Evolutionary conservation across 2,797 vertebrate species (phyloP), one percentile per base, ranked within the genome.

Genomic region (Danio tinwini): DNA sequence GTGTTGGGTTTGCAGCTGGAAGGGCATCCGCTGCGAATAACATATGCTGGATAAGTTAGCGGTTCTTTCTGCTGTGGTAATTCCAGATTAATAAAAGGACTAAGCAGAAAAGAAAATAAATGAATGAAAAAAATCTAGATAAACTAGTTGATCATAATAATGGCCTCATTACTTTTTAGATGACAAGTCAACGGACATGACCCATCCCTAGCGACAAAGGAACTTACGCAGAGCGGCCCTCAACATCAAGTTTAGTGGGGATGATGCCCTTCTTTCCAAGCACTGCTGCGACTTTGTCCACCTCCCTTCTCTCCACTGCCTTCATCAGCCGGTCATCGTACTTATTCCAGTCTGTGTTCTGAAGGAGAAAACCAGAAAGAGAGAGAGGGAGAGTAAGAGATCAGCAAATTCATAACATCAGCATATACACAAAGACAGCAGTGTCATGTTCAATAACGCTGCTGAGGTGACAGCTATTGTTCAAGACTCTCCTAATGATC

Each of bases 311-410:
- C 63, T 99, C 98, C 69, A 98, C 98, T 4, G 98, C 97, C 90
- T 98, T 98, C 98, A 99, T 98, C 84, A 99, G 74, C 88, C 97
- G 94, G 77, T 99, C 98, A 65, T 99, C 98, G 0, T 99, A 96
- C 88, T 99, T 99, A 92, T 91, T 99, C 98, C 98, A 99, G 89
- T 99, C 98, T 42, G 96, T 93, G 87, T 95, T 96, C 92, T 96
- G 92, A 52, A 63, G 62, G 11, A 85, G 7, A 84, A 73, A 53
- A n/a, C 39, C 50, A 40, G 6, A 49, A 12, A 67, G 50, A 71
- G 7, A 29, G 7, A n/a, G 5, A 64, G 12, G 16, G 7, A 17
- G 5, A 71, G 12, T 42, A 3, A 64, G 9, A 55, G n/a, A 77
- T 59, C 9, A 65, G 62, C 40, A 68, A 62, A 74, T 17, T 47